A percentile compares a stretch with the other conserved stretches of the same genome.
phyloP scores from a whole-genome alignment of 1,140 invertebrate species.

The Aethina tumida region DNA sequence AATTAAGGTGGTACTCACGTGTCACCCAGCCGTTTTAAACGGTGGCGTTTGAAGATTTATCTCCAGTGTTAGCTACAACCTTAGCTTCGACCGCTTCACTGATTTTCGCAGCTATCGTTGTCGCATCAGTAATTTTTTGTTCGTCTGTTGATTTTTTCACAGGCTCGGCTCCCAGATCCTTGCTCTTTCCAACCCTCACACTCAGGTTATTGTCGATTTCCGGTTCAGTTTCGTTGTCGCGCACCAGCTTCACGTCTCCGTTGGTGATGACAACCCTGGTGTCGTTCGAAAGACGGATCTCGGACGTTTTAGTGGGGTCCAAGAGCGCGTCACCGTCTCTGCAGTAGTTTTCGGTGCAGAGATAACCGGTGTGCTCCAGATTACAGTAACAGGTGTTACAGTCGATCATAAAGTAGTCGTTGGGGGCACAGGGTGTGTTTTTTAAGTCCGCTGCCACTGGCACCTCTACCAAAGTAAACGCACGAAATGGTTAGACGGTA shows the following conservation, averaged over 20 bases:
- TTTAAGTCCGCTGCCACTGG: slow-evolving; percentile 18
- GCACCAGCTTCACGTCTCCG: slow-evolving; percentile 2
- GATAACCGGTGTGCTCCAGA: slow-evolving; percentile 37
- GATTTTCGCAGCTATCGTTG: neutral
- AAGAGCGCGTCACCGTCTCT: slow-evolving; percentile 1
- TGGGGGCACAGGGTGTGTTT: slow-evolving; percentile 34
- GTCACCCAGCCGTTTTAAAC: no score
- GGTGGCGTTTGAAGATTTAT: neutral
- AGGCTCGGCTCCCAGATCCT: no score
- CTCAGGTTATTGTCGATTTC: neutral
- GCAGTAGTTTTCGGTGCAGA: slow-evolving; percentile 34
- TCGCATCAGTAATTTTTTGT: no score
- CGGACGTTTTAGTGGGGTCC: slow-evolving; percentile 3
- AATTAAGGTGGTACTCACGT: no score
- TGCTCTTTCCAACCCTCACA: neutral
- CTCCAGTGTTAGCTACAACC: neutral
- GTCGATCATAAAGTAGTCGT: slow-evolving; percentile 39
- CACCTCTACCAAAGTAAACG: slow-evolving; percentile 15
- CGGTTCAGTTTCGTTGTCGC: neutral
- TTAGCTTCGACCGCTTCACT: neutral
- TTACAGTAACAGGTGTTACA: slow-evolving; percentile 45
- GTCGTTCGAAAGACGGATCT: slow-evolving; percentile 4
- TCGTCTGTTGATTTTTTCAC: no score
- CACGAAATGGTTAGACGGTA: no score
- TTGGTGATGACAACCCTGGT: slow-evolving; percentile 5